Conservation (phyloP, 2,113 vertebrate species). For the Tapirus terrestris region DNA sequence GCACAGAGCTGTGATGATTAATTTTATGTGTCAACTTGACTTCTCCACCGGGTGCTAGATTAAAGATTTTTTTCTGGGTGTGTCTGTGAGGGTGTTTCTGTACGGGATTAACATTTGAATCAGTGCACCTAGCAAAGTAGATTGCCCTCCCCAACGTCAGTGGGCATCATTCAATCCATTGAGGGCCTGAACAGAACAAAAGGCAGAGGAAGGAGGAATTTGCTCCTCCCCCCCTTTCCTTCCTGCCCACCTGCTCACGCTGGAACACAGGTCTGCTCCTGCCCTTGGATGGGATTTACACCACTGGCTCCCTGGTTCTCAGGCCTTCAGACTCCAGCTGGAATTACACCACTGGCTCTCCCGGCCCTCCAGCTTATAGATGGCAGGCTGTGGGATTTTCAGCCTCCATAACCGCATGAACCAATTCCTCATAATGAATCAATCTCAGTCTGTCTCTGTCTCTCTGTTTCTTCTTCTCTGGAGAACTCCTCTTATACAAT, state of each 20-base stretch:
- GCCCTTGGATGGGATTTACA: background rate
- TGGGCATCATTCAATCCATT: background rate
- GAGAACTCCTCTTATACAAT: background rate
- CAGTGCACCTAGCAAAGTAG: background rate
- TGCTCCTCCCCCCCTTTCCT: background rate
- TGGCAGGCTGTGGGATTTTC: background rate
- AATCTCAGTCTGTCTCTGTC: background rate
- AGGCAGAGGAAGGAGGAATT: background rate
- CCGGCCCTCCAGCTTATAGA: background rate
- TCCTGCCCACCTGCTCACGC: background rate
- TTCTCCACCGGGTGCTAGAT: background rate
- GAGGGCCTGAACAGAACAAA: background rate
- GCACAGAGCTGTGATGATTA: background rate
- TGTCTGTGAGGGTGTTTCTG: background rate
- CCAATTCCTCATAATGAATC: background rate
- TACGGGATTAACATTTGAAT: background rate
- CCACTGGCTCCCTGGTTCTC: background rate
- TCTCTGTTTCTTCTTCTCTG: background rate
- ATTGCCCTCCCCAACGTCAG: background rate
- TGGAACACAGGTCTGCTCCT: background rate
- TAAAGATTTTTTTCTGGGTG: background rate
- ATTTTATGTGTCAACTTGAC: background rate
- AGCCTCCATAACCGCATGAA: background rate
- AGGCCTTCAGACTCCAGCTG: background rate
- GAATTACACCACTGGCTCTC: background rate